A percentile compares a stretch with the other conserved stretches of the same genome.
These are phyloP conservation scores for Squalus acanthias DNA, from an alignment of 2,797 vertebrate species.

Conservation along the genomic window DNA sequence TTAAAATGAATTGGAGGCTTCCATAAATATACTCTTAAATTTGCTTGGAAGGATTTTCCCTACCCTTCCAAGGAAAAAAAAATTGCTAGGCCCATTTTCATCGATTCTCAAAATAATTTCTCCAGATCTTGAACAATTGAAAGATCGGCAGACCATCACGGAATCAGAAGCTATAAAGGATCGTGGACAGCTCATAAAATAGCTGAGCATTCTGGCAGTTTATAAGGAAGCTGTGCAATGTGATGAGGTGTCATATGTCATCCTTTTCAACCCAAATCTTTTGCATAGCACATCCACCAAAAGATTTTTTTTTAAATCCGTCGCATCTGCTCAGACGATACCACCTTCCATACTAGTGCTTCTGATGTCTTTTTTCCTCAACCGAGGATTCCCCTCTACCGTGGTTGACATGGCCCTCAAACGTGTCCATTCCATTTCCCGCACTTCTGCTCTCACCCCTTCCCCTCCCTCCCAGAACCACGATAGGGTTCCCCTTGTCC, in stretches of 20 bases:
- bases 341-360: too few relatives aligned
- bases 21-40: not conserved
- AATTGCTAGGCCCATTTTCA: not conserved
- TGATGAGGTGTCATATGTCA: not conserved
- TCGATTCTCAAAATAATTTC: not conserved
- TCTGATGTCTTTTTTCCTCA: too few relatives aligned
- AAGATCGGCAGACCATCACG: not conserved
- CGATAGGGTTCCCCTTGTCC: too few relatives aligned
- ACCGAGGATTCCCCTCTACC: too few relatives aligned
- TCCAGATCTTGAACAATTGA: not conserved
- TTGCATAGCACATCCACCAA: not conserved
- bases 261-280: not conserved
- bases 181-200: not conserved
- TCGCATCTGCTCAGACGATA: too few relatives aligned
- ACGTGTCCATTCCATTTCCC: too few relatives aligned
- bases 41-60: not conserved
- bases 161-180: not conserved
- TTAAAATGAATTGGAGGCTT: not conserved
- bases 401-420: too few relatives aligned
- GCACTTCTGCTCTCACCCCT: too few relatives aligned
- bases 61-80: too few relatives aligned
- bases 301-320: too few relatives aligned
- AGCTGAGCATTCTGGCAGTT: not conserved
- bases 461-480: too few relatives aligned
- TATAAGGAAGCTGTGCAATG: not conserved